Evolutionary conservation across 1,140 invertebrate genomes (phyloP).

Genomic region (Diprion similis): DNA sequence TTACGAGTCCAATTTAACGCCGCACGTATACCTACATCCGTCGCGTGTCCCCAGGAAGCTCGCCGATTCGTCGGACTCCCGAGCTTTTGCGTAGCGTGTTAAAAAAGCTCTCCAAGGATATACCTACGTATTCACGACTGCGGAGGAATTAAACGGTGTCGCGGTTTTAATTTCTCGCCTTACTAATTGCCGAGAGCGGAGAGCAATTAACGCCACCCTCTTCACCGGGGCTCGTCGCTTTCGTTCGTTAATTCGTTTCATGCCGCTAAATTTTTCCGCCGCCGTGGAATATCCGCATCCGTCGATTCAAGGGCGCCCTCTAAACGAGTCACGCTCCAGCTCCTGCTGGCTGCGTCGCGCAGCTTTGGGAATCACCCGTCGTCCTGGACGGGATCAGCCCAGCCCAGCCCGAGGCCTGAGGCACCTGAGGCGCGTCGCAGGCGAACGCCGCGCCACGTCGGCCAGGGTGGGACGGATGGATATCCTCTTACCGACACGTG

Average conservation of each 20-base stretch:
- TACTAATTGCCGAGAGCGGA: background rate
- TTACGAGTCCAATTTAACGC: no score
- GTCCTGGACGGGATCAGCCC: background rate
- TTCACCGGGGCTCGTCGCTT: background rate
- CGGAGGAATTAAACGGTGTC: background rate
- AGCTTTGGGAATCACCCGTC: background rate
- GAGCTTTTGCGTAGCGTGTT: background rate
- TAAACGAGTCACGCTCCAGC: background rate
- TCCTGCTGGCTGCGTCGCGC: background rate
- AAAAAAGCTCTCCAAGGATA: background rate
- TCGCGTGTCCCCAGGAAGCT: no score
- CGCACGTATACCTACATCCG: no score
- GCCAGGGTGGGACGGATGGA: conserved; percentile 42
- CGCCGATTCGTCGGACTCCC: background rate
- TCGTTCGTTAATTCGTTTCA: conserved; percentile 23
- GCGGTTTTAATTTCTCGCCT: background rate
- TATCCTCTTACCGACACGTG: conserved; percentile 61
- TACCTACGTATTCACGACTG: background rate
- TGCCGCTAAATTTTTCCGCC: conserved; percentile 20
- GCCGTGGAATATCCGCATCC: no score
- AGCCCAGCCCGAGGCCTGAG: conserved; percentile 9
- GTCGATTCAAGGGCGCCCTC: no score
- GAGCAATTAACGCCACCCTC: background rate
- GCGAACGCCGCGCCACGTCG: conserved; percentile 9
- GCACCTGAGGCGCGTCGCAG: conserved; percentile 17